Conservation (phyloP, 2,113 vertebrate species). For the Malaclemys terrapin region DNA sequence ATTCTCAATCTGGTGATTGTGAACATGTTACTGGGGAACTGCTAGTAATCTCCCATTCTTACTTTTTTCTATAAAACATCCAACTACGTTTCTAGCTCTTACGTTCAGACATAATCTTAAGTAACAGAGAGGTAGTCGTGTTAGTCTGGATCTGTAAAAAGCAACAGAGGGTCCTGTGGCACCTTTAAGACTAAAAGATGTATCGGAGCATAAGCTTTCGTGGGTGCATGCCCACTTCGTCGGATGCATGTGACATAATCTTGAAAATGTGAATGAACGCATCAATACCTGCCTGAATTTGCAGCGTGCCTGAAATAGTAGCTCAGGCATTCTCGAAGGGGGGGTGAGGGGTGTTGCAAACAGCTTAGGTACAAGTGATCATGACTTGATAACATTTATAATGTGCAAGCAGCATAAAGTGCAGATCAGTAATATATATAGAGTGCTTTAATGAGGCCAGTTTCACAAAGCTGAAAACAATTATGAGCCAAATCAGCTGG, state of each 20-base stretch:
- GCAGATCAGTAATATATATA: no score
- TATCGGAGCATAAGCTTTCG: no score
- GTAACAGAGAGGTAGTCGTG: no score
- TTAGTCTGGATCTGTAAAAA: no score
- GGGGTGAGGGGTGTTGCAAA: not conserved
- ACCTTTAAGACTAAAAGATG: no score
- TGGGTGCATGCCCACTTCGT: no score
- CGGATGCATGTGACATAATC: not conserved
- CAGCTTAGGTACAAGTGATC: not conserved
- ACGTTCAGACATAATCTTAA: not conserved
- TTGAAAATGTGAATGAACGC: not conserved
- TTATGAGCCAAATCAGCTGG: no score
- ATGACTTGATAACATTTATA: not conserved
- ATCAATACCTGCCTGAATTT: not conserved
- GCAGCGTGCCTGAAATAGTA: not conserved
- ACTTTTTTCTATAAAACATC: not conserved
- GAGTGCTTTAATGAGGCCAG: no score
- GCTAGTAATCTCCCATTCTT: accelerated
- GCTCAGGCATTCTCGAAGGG: not conserved
- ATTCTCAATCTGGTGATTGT: not conserved
- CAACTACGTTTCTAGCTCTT: accelerated
- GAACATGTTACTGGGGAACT: not conserved
- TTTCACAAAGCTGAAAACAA: no score
- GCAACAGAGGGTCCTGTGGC: no score
- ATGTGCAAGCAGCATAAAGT: no score